A percentile compares a stretch with the other conserved stretches of the same genome.
Evolutionary conservation across 2,113 vertebrate genomes (phyloP).

Genomic region (Serinus canaria): DNA sequence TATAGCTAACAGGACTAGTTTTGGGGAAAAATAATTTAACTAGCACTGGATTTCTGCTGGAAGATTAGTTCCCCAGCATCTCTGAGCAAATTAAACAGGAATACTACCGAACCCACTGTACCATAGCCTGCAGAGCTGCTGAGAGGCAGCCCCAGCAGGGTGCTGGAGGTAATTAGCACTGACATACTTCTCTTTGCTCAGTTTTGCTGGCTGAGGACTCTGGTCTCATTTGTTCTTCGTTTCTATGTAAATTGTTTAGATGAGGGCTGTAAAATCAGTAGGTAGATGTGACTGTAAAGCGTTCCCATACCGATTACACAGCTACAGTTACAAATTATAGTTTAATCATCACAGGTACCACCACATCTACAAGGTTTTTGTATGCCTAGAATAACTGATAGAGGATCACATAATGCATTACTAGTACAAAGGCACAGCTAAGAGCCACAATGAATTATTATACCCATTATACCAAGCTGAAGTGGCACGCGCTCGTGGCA

Average conservation of each 20-base stretch:
- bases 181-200: neutral
- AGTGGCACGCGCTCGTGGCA: accelerated
- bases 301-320: neutral
- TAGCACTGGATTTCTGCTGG: neutral
- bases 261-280: neutral
- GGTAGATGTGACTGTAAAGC: neutral
- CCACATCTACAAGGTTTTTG: neutral
- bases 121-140: neutral
- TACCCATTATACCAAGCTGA: neutral
- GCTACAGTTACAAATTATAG: neutral
- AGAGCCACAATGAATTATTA: neutral
- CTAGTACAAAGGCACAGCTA: neutral
- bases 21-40: neutral
- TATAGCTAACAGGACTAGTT: neutral
- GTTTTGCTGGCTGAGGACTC: neutral
- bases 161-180: constrained; percentile 29
- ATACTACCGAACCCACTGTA: neutral
- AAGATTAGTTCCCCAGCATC: neutral
- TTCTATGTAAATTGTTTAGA: constrained; percentile 11
- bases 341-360: neutral
- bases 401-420: neutral
- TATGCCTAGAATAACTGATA: neutral
- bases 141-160: neutral
- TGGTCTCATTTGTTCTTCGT: neutral
- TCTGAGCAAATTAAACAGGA: neutral